Evolutionary conservation across 2,113 vertebrate species (phyloP), one percentile per base, ranked within the genome.

Genomic region (Athene cunicularia): DNA sequence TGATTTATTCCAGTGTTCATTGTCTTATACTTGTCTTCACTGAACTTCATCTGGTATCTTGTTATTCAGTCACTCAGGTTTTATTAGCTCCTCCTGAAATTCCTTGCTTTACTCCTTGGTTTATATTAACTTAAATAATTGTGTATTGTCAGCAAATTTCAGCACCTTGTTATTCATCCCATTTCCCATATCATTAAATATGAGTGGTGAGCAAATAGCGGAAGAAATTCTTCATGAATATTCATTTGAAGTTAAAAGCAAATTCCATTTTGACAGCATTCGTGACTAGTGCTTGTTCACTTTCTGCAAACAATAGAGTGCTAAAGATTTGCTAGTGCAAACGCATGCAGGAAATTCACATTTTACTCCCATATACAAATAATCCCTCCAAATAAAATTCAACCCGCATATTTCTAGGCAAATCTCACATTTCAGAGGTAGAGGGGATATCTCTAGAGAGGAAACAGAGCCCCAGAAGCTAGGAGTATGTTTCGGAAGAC

Each of bases 161-260:
- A 96, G 35, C 35, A 88, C 67, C 83, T 98, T 97, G 80, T 94
- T 98, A 95, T 90, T 97, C 93, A 92, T 50, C 52, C 84, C 49
- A 94, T 97, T 90, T 97, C 85, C 80, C 60, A 88, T 97, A 90
- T 94, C 97, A 93, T 96, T 98, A 98, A 96, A 96, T 96, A 97
- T 96, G 94, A 96, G 94, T 77, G 89, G 95, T 96, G 94, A 97
- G 94, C 96, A 97, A 97, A 97, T 90, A 97, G 33, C 0, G 14
- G 67, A 91, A 55, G 81, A 96, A 97, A 96, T 97, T 95, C 95
- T 97, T 97, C 11, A 96, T 97, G 96, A 97, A 97, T 97, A 97
- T 96, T 96, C 93, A 97, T 97, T 96, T 86, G 81, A 92, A 94
- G 70, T 88, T 91, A 91, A 96, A 96, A 97, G 94, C 67, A 90